These are phyloP conservation scores for Melitaea athalia DNA, from an alignment of 2,888 invertebrate species.

Conservation along the genomic window DNA sequence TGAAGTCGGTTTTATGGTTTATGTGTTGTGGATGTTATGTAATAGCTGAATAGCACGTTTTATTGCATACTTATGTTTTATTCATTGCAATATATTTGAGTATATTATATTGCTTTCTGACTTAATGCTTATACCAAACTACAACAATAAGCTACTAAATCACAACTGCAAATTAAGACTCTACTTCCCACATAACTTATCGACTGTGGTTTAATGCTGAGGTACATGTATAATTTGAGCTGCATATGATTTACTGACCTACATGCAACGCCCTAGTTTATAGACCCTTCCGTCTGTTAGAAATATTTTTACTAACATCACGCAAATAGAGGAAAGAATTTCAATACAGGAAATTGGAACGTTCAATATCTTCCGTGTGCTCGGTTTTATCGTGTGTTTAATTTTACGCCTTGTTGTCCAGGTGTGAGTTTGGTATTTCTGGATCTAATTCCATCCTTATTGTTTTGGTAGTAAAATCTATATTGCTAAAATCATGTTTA, in stretches of 20 bases:
- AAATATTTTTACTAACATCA: slow-evolving; percentile 36
- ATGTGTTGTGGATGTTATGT: no score
- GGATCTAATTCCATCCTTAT: slow-evolving; percentile 18
- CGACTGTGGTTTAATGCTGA: slow-evolving; percentile 42
- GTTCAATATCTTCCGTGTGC: slow-evolving; percentile 34
- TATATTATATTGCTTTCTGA: not conserved
- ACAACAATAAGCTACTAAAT: not conserved
- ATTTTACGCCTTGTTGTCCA: slow-evolving; percentile 24
- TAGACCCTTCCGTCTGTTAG: slow-evolving; percentile 30
- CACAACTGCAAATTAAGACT: slow-evolving; percentile 13
- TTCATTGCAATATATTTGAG: not conserved
- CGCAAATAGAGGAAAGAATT: slow-evolving; percentile 44
- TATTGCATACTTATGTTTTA: no score
- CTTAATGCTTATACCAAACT: not conserved
- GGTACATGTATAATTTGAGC: slow-evolving; percentile 51
- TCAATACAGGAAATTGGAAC: slow-evolving; percentile 31
- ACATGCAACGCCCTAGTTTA: slow-evolving; percentile 36
- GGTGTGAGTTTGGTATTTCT: slow-evolving; percentile 1
- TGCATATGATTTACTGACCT: slow-evolving; percentile 44
- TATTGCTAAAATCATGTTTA: slow-evolving; percentile 4
- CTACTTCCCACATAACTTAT: slow-evolving; percentile 37
- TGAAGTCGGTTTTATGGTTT: no score
- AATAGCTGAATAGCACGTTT: no score
- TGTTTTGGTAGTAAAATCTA: slow-evolving; percentile 5
- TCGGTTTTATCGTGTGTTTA: slow-evolving; percentile 30